Percentiles rank a stretch among this genome's conserved stretches.
Conservation (phyloP, 2,888 invertebrate genomes). For the Ditylenchus weischeri region DNA sequence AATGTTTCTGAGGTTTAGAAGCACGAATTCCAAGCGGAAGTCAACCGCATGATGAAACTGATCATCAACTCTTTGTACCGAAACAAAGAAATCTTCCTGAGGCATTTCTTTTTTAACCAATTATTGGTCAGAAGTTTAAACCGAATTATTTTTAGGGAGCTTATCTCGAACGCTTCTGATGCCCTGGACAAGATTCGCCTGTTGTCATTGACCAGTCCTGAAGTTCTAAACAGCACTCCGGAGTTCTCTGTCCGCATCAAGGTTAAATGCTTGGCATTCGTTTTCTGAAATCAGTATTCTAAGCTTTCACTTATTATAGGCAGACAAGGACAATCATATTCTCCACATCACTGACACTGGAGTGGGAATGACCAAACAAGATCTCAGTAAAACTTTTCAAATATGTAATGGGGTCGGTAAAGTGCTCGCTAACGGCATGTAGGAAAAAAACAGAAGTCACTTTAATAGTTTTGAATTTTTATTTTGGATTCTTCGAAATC, state of each 20-base stretch:
- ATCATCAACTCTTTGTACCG: conserved; percentile 98
- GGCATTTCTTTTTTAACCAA: conserved; percentile 90
- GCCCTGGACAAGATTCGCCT: conserved; percentile 95
- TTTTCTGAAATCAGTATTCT: neutral
- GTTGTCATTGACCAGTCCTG: conserved; percentile 80
- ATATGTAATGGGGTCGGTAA: no score
- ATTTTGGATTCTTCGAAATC: no score
- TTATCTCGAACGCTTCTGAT: conserved; percentile 74
- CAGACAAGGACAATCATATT: conserved; percentile 84
- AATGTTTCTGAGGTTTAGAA: conserved; percentile 48
- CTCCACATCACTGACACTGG: conserved; percentile 93
- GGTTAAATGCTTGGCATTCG: conserved; percentile 50
- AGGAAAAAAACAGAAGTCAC: no score
- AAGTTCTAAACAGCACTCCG: conserved; percentile 73
- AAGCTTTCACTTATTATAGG: conserved; percentile 60
- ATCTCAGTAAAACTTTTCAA: conserved; percentile 61
- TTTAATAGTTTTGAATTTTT: no score
- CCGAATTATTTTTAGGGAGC: conserved; percentile 68
- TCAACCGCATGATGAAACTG: conserved; percentile 99
- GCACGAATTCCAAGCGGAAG: conserved; percentile 86
- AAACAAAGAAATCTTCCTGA: conserved; percentile 80
- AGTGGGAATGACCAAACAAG: conserved; percentile 91
- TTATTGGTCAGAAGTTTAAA: no score
- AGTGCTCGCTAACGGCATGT: no score
- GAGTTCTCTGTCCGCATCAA: conserved; percentile 86